Evolutionary conservation across 2,113 vertebrate species (phyloP), one percentile per base, ranked within the genome.

Genomic region (Hippocampus zosterae): DNA sequence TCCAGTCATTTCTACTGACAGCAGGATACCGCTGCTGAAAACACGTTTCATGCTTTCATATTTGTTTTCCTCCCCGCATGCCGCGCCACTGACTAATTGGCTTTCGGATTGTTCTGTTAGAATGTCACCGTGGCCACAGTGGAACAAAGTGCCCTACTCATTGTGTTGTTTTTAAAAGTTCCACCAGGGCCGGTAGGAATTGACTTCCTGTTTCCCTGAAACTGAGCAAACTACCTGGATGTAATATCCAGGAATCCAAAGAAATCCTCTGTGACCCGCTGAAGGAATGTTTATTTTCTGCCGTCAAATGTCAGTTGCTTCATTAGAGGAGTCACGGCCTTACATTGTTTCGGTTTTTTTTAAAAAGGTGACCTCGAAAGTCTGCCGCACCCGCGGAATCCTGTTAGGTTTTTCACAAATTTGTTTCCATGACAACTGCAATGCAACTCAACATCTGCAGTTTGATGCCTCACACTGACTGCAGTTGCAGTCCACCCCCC

Each of bases 81-180:
- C 79, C 85, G 81, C 79, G 67, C 59, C 13, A 63, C 74, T 92
- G 92, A 94, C 91, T 87, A 91, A 92, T 90, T 78, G 77, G 79
- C 77, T 75, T 72, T 23, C 68, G 77, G 70, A 88, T 81, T 86
- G 86, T 90, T 90, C 83, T 82, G 86, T 84, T 80, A 75, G 78
- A 84, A 88, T 88, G 81, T 79, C 84, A 82, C 66, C 78, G 82
- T 81, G 71, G 29, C 65, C 44, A 29, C 62, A 40, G 67, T 82
- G 86, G 81, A 91, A 87, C 82, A 86, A 85, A 75, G 13, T 37
- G 48, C 72, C 71, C 67, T 8, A 27, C 41, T 79, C 67, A 69
- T 82, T 80, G 81, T 91, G 82, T 82, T 42, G 68, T 68, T 86
- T 81, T 82, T 69, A 65, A 63, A 78, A 70, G 72, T 63, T 73